phyloP scores from a whole-genome alignment of 2,888 invertebrate genomes.

The Flexamia atlantica region DNA sequence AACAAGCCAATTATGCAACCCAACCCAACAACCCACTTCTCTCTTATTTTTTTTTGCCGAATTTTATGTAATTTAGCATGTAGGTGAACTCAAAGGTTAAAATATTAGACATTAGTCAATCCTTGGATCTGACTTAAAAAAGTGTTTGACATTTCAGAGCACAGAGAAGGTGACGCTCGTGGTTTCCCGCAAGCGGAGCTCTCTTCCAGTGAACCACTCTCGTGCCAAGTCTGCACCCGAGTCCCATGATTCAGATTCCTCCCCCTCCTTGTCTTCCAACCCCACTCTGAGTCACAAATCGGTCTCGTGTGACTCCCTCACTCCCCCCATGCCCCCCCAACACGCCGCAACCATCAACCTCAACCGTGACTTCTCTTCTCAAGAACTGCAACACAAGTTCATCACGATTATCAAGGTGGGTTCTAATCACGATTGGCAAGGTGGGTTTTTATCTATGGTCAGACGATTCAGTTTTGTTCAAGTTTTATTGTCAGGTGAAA shows the following conservation, averaged over 20 bases:
- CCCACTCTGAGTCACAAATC: slow-evolving; percentile 48
- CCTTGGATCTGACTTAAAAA: too few relatives aligned
- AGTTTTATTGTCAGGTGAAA: too few relatives aligned
- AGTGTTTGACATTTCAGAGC: not conserved
- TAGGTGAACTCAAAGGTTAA: too few relatives aligned
- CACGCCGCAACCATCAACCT: slow-evolving; percentile 50
- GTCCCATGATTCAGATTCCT: slow-evolving; percentile 33
- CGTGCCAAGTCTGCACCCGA: slow-evolving; percentile 46
- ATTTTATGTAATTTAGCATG: too few relatives aligned
- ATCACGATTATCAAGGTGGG: slow-evolving; percentile 48
- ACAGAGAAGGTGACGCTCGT: slow-evolving; percentile 41
- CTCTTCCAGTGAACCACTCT: slow-evolving; percentile 32
- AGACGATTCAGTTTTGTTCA: too few relatives aligned
- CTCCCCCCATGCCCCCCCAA: slow-evolving; percentile 41
- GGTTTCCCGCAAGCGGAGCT: slow-evolving; percentile 28
- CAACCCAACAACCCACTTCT: too few relatives aligned
- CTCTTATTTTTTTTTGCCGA: too few relatives aligned
- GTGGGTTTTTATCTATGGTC: too few relatives aligned
- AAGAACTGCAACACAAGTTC: slow-evolving; percentile 47
- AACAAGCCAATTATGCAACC: too few relatives aligned
- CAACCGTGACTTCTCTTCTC: slow-evolving; percentile 37
- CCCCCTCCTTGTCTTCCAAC: slow-evolving; percentile 35
- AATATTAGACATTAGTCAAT: too few relatives aligned
- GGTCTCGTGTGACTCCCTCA: slow-evolving; percentile 48
- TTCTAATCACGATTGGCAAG: too few relatives aligned